Evolutionary conservation across 2,113 vertebrate species (phyloP).

Genomic region (Sprattus sprattus): DNA sequence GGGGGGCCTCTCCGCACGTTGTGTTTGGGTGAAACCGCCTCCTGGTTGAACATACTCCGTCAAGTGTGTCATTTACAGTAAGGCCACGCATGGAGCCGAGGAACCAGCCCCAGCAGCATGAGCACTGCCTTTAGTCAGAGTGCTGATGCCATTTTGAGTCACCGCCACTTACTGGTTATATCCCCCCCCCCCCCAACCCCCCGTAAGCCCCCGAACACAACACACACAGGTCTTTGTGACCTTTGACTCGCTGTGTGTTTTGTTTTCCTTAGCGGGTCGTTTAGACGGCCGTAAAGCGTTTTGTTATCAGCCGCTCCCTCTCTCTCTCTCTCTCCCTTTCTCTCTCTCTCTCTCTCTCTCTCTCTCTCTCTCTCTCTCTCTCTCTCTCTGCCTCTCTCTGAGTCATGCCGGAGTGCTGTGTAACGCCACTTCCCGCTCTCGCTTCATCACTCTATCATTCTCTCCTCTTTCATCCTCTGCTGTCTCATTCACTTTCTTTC

Average conservation of each 20-base stretch:
- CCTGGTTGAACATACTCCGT: background rate
- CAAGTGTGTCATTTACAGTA: constrained; percentile 60
- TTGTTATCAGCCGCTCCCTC: background rate
- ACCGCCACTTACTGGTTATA: constrained; percentile 16
- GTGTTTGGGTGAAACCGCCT: background rate
- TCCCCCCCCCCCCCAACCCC: background rate
- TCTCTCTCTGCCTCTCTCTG: background rate
- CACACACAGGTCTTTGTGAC: background rate
- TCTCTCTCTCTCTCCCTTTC: background rate
- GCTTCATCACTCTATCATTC: background rate
- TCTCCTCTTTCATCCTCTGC: background rate
- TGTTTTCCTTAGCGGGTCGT: constrained; percentile 1
- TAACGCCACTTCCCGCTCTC: background rate
- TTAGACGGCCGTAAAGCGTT: background rate
- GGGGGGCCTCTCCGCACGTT: background rate
- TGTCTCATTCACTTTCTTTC: background rate
- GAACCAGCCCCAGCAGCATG: background rate
- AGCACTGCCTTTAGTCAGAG: background rate
- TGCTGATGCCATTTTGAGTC: constrained; percentile 31
- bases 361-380: background rate
- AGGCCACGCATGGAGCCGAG: constrained; percentile 12
- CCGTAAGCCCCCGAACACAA: background rate
- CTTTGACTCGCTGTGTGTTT: background rate
- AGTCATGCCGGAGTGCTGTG: background rate
- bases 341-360: background rate